These are phyloP conservation scores for Xanthia icteritia DNA, from an alignment of 2,888 invertebrate genomes.

Conservation along the genomic window DNA sequence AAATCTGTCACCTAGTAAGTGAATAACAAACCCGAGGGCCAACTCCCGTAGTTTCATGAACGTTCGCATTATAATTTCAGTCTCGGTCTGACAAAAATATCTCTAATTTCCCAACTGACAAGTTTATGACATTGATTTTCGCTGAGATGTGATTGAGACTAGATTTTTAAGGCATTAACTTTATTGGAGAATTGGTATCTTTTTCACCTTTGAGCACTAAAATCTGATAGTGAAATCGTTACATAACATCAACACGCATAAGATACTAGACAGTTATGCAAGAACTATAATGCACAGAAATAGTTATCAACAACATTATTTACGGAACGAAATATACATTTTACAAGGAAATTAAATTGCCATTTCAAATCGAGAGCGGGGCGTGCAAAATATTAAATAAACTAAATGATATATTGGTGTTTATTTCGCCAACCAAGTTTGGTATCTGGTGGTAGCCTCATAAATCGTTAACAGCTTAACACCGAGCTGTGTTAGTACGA, in stretches of 20 bases:
- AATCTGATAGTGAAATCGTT: background rate
- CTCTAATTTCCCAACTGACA: background rate
- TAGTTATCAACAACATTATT: conserved; percentile 14
- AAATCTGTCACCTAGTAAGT: background rate
- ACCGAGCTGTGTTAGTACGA: conserved; percentile 50
- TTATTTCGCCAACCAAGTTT: conserved; percentile 62
- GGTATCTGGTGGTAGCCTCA: conserved; percentile 52
- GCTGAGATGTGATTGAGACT: too few relatives aligned
- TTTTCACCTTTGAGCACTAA: background rate
- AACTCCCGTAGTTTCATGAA: background rate
- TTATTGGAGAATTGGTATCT: background rate
- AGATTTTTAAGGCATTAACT: too few relatives aligned
- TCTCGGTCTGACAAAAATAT: background rate
- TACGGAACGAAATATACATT: conserved; percentile 31
- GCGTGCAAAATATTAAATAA: conserved; percentile 57
- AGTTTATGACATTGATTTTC: too few relatives aligned
- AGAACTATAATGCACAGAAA: conserved; percentile 1
- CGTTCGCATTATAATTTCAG: background rate
- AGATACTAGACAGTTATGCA: background rate
- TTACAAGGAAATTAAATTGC: conserved; percentile 56
- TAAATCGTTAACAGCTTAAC: conserved; percentile 59
- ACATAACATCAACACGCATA: background rate
- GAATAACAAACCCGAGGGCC: background rate
- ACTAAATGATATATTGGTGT: conserved; percentile 60
- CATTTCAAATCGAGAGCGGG: conserved; percentile 47